Base-by-base conservation (phyloP, 2,113 vertebrate genomes). In the Malurus elegans region DNA sequence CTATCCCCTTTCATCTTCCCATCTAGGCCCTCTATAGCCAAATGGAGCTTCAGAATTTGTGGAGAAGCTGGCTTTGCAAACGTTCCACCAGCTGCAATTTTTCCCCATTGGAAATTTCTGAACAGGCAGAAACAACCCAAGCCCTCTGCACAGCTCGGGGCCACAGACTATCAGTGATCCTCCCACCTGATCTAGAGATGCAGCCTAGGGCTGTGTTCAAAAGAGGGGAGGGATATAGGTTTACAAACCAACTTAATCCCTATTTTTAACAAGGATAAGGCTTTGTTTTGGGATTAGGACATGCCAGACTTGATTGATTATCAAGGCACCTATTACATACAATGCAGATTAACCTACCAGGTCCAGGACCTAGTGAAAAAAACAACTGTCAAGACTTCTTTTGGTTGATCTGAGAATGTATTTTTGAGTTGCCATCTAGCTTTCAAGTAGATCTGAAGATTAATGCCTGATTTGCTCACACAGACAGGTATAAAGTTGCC, bases 31-130 rank as follows among this genome's bases (percentile, higher is more conserved):
- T 64, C 66, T n/a, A 25, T 1, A 82, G 51, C 5, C 25, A 1
- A 79, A 53, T 0, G 2, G 26, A 18, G 5, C 28, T 81, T 24
- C 9, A 5, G 48, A 32, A 29, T 9, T 67, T 8, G 34, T 9
- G 23, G 56, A 85, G 48, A 87, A 72, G 36, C 5, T 58, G 51
- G 10, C 25, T 79, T 57, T 70, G 54, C 48, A 61, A 85, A 38
- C 0, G 0, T 28, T 72, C 26, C 1, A 0, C 71, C 58, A 93
- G 48, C 25, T 48, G 31, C 54, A 26, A 12, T 12, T 84, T 62
- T 56, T 40, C 32, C 31, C 40, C 58, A 13, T 1, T 36, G 29
- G 17, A 34, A 54, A 86, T 71, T 58, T 75, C 18, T 28, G 19
- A 79, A 26, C 15, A 32, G 64, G 36, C 50, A 92, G 54, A 45